Evolutionary conservation across 2,113 vertebrate genomes (phyloP).

Genomic region (Reinhardtius hippoglossoides): DNA sequence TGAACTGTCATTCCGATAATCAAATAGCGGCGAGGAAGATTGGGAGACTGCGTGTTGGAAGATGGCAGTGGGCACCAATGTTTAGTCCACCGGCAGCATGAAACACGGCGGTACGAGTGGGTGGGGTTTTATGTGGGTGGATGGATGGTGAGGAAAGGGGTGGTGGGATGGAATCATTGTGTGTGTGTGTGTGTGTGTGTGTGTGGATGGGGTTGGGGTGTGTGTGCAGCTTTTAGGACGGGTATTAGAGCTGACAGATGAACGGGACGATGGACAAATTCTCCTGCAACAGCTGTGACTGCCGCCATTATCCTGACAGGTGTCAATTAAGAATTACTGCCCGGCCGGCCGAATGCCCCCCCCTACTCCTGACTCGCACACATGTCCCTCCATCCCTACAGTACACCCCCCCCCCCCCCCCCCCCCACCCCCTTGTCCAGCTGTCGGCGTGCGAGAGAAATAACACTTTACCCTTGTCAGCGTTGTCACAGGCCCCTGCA

Average conservation of each 20-base stretch:
- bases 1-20: not conserved
- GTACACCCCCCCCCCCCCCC: constrained; percentile 5
- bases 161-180: constrained; percentile 65
- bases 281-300: constrained; percentile 95
- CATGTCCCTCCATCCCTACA: constrained; percentile 38
- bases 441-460: constrained; percentile 89
- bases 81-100: constrained; percentile 41
- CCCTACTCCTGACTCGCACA: constrained; percentile 19
- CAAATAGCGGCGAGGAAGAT: not conserved
- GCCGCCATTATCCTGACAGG: constrained; percentile 93
- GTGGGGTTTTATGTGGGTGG: constrained; percentile 65
- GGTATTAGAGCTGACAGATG: constrained; percentile 99
- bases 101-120: constrained; percentile 15
- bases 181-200: constrained; percentile 12
- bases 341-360: constrained; percentile 79
- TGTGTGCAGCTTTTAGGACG: constrained; percentile 86
- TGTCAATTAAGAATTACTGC: constrained; percentile 99
- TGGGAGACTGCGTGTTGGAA: not conserved
- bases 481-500: constrained; percentile 85
- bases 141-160: constrained; percentile 22
- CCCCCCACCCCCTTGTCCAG: constrained; percentile 79
- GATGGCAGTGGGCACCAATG: constrained; percentile 5
- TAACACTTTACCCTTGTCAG: constrained; percentile 99
- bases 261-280: constrained; percentile 93
- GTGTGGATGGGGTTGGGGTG: constrained; percentile 15